Evolutionary conservation across 2,113 vertebrate genomes (phyloP).

Genomic region (Bostrychus sinensis): DNA sequence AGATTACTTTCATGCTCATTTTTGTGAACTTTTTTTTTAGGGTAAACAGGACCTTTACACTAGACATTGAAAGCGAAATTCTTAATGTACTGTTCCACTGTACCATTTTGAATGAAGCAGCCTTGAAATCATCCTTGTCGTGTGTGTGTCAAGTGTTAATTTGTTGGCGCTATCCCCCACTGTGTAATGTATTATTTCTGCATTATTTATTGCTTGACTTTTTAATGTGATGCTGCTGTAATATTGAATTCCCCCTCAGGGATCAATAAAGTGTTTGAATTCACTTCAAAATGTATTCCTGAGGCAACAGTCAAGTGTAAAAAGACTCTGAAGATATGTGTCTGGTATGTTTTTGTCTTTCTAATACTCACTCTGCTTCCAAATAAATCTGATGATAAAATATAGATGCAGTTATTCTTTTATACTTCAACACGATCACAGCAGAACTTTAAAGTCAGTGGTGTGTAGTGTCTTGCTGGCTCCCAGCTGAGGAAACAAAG

Average conservation of each 20-base stretch:
- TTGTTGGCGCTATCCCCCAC: background rate
- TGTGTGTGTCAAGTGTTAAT: too few species aligned
- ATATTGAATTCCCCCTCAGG: background rate
- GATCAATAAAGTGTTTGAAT: background rate
- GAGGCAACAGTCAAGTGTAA: background rate
- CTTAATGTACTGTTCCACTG: too few species aligned
- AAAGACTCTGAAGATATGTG: background rate
- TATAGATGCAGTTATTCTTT: background rate
- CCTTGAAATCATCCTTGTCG: too few species aligned
- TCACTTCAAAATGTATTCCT: background rate
- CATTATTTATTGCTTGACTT: background rate
- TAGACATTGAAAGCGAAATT: too few species aligned
- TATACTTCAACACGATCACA: background rate
- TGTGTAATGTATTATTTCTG: background rate
- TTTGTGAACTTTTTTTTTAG: too few species aligned
- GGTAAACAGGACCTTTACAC: too few species aligned
- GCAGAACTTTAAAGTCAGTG: background rate
- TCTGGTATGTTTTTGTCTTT: background rate
- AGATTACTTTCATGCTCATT: too few species aligned
- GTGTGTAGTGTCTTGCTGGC: background rate
- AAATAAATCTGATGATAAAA: background rate
- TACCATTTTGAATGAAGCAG: too few species aligned
- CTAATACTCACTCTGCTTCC: background rate
- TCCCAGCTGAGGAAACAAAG: background rate
- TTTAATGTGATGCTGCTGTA: background rate